Evolutionary conservation across 2,797 vertebrate species (phyloP), one percentile per base, ranked within the genome.

Genomic region (Discoglossus pictus): DNA sequence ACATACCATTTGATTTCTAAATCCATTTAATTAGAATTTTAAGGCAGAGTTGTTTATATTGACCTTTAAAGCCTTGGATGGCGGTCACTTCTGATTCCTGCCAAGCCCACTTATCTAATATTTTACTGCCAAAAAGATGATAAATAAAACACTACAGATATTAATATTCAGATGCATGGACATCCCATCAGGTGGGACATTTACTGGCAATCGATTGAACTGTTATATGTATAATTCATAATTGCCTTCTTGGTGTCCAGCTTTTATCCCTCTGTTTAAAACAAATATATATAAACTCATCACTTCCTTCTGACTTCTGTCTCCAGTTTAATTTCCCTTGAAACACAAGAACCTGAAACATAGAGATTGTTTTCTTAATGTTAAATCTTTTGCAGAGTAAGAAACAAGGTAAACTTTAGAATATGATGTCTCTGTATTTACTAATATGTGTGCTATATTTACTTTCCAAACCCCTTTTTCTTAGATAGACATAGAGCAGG

Each of bases 121-220:
- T 70, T 70, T 70, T 64, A 40, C n/a, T 56, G 44, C 38, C 21
- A 24, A 17, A 63, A 53, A 20, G 38, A 43, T 42, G 25, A 47
- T 56, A 63, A 70, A 63, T 34, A 56, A 48, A 50, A 54, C 48
- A 24, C 51, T 47, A 62, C 50, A 31, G 35, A 52, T 62, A 63
- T 70, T 63, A 63, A 54, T 42, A 35, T 52, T 48, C 12, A 21
- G 67, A 40, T 50, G 35, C 55, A 43, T 36, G n/a, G 50, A 15
- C 43, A 39, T 31, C 52, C 51, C 60, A 56, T 35, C 43, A 43
- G 52, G 67, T 46, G 15, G 16, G 25, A 51, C 24, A 63, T 50
- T 50, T 53, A 63, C 35, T 56, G 53, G 51, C 58, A 70, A 70
- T 70, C 68, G 52, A 46, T 27, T 34, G 40, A 50, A 39, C 59